A percentile compares a stretch with the other conserved stretches of the same genome.
phyloP scores from a whole-genome alignment of 2,113 vertebrate genomes.

The Vulpes ferrilata region DNA sequence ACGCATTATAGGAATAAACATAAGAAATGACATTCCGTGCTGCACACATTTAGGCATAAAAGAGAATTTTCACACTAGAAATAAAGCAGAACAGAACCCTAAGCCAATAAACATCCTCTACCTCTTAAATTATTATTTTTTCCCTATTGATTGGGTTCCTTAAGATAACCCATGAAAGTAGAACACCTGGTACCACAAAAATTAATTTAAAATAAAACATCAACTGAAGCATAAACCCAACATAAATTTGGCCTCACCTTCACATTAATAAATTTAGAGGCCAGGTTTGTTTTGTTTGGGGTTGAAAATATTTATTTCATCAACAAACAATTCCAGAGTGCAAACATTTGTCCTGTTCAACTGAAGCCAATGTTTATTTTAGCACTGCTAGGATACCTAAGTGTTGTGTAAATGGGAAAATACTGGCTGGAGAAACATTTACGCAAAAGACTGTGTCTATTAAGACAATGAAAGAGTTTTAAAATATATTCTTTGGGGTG shows the following conservation, averaged over 20 bases:
- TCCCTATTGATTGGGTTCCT: constrained; percentile 82
- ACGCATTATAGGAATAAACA: constrained; percentile 70
- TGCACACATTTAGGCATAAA: constrained; percentile 48
- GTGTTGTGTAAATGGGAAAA: constrained; percentile 73
- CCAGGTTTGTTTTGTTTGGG: constrained; percentile 68
- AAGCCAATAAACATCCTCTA: constrained; percentile 76
- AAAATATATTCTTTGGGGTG: not conserved
- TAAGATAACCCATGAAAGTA: constrained; percentile 88
- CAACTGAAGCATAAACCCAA: constrained; percentile 77
- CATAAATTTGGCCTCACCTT: constrained; percentile 82
- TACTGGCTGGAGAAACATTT: constrained; percentile 59
- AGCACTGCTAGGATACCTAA: constrained; percentile 66
- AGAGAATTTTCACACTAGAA: constrained; percentile 37
- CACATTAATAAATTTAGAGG: constrained; percentile 56
- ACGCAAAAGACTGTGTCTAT: constrained; percentile 60
- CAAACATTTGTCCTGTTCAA: constrained; percentile 64
- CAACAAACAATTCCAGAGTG: constrained; percentile 69
- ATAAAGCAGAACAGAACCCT: constrained; percentile 75
- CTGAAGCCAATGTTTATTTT: constrained; percentile 67
- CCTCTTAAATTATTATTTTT: constrained; percentile 71
- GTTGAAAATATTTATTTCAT: constrained; percentile 78
- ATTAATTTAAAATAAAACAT: constrained; percentile 65
- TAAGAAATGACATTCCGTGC: constrained; percentile 67
- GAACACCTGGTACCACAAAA: constrained; percentile 75
- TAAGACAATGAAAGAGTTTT: constrained; percentile 56